Evolutionary conservation across 2,797 vertebrate species (phyloP).

Genomic region (Onychomys torridus): DNA sequence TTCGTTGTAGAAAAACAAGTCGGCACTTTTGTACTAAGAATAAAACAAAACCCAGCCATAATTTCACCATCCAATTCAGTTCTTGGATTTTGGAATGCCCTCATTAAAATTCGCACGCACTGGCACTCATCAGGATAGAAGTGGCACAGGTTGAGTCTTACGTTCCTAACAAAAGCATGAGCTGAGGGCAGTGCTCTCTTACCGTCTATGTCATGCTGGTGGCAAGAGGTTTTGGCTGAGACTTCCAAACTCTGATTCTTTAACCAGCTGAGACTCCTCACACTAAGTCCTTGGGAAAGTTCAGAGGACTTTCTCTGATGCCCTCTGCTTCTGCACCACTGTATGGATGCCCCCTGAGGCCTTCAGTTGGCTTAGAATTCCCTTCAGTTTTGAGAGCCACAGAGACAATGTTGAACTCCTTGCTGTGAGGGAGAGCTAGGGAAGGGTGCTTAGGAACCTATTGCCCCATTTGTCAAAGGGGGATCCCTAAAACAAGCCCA

Average conservation of each 20-base stretch:
- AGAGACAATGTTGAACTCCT: background rate
- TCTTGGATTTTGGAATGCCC: conserved; percentile 1
- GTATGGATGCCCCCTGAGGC: background rate
- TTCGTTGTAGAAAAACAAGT: conserved; percentile 48
- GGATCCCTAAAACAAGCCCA: background rate
- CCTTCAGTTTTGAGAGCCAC: background rate
- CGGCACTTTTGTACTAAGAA: conserved; percentile 11
- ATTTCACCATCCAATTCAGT: conserved; percentile 42
- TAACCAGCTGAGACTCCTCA: background rate
- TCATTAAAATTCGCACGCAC: conserved; percentile 45
- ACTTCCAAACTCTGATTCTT: conserved; percentile 17
- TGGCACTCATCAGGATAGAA: background rate
- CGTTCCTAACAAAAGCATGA: background rate
- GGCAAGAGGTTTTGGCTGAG: conserved; percentile 23
- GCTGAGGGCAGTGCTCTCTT: background rate
- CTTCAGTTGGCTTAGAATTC: background rate
- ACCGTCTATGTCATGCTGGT: conserved; percentile 5
- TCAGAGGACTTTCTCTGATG: conserved; percentile 39
- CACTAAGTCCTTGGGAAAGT: conserved; percentile 21
- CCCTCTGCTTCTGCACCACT: background rate
- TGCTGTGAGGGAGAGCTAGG: background rate
- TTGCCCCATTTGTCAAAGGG: background rate
- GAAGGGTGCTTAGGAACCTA: background rate
- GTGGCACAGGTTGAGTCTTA: background rate
- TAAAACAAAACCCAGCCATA: conserved; percentile 46